Evolutionary conservation across 2,113 vertebrate species (phyloP).

Genomic region (Hyperopisus bebe): DNA sequence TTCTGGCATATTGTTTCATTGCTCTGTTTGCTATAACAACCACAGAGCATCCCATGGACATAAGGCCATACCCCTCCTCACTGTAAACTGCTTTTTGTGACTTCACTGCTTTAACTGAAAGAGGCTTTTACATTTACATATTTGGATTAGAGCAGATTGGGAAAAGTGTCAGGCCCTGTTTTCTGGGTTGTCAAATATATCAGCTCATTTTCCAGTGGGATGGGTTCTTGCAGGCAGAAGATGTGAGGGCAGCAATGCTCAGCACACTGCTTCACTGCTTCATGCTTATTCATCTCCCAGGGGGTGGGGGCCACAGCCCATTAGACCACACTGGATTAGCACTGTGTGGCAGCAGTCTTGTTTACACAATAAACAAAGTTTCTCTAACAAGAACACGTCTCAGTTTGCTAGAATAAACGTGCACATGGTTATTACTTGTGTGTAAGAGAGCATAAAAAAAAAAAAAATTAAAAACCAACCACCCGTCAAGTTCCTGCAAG

Average conservation of each 20-base stretch:
- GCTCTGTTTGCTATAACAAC: background rate
- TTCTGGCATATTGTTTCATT: background rate
- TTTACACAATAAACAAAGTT: background rate
- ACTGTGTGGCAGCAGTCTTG: background rate
- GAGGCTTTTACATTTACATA: background rate
- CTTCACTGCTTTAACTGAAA: background rate
- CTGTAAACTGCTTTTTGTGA: background rate
- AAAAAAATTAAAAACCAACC: background rate
- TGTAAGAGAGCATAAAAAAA: background rate
- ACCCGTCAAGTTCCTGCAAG: background rate
- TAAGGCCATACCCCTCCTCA: background rate
- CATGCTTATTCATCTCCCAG: background rate
- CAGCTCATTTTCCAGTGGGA: background rate
- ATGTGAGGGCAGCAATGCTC: background rate
- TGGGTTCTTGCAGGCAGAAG: background rate
- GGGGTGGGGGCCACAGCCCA: background rate
- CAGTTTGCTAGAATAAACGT: background rate
- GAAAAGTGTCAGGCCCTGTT: background rate
- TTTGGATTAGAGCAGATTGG: background rate
- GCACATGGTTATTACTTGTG: background rate
- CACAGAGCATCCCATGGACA: background rate
- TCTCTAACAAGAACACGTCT: background rate
- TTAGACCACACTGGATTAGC: background rate
- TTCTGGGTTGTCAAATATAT: background rate
- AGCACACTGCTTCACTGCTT: background rate